Percentiles rank a stretch among this genome's conserved stretches.
phyloP scores from a whole-genome alignment of 2,113 vertebrate genomes.

The Diphyllodes magnificus region DNA sequence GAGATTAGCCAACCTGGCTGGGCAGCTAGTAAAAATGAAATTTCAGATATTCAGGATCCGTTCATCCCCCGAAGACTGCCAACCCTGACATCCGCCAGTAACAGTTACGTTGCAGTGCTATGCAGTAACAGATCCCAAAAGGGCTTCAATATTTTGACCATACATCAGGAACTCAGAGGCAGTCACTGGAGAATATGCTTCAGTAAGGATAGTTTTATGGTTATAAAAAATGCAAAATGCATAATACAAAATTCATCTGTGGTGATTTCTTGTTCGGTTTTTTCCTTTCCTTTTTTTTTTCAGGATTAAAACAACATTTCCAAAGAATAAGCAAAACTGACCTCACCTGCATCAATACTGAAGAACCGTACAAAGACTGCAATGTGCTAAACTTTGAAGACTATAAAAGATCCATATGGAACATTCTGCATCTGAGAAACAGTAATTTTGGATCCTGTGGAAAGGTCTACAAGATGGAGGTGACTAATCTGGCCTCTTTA shows the following conservation, averaged over 20 bases:
- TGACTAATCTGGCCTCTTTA: constrained; percentile 2
- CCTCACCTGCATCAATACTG: background rate
- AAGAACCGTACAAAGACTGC: background rate
- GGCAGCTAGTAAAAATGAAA: background rate
- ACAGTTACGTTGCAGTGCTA: background rate
- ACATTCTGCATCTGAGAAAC: background rate
- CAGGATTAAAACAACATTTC: background rate
- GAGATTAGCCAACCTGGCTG: background rate
- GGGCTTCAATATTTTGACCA: background rate
- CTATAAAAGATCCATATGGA: background rate
- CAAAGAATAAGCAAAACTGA: background rate
- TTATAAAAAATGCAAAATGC: background rate
- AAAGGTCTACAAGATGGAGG: background rate
- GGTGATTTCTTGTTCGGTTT: background rate
- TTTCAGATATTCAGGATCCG: background rate
- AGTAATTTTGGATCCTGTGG: background rate
- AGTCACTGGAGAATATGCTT: background rate
- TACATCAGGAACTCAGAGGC: background rate
- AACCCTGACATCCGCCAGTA: background rate
- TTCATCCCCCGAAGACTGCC: background rate
- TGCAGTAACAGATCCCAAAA: background rate
- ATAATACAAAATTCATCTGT: background rate
- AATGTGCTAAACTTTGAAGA: background rate
- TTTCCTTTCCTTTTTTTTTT: background rate
- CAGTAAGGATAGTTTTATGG: background rate